These are phyloP conservation scores for Rhopilema esculentum DNA, from an alignment of 30 jellyfish, hydroid and myxozoan genomes.

Conservation along the genomic window DNA sequence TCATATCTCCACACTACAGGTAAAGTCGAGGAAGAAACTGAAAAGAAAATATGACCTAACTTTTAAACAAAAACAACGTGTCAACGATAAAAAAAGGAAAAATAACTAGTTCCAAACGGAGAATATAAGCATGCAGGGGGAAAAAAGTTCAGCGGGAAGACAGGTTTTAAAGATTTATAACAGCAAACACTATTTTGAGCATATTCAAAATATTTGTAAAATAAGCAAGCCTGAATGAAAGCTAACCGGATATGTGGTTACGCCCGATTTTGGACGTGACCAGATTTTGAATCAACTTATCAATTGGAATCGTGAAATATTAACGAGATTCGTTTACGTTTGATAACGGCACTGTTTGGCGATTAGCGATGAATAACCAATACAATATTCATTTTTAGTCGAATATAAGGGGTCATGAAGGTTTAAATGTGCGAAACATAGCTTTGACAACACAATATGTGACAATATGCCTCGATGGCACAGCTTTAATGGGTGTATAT, in stretches of 20 bases:
- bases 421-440: neutral
- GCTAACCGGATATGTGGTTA: slow-evolving; percentile 7
- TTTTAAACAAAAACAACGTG: too few species aligned
- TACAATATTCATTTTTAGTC: neutral
- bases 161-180: neutral
- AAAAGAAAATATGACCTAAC: neutral
- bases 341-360: slow-evolving; percentile 15
- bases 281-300: slow-evolving; percentile 16
- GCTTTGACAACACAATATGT: neutral
- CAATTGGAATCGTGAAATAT: slow-evolving; percentile 18
- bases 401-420: neutral
- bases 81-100: too few species aligned
- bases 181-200: neutral
- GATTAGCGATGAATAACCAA: neutral
- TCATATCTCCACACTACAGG: neutral
- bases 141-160: too few species aligned
- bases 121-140: too few species aligned
- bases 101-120: too few species aligned
- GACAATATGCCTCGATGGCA: neutral
- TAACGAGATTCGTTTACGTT: slow-evolving; percentile 24
- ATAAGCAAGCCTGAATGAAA: neutral
- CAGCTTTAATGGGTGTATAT: neutral
- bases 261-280: slow-evolving; percentile 19
- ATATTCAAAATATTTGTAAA: too few species aligned
- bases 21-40: neutral